Percentiles rank a stretch among this genome's conserved stretches.
Evolutionary conservation across 2,797 vertebrate genomes (phyloP).

Genomic region (Melanogrammus aeglefinus): DNA sequence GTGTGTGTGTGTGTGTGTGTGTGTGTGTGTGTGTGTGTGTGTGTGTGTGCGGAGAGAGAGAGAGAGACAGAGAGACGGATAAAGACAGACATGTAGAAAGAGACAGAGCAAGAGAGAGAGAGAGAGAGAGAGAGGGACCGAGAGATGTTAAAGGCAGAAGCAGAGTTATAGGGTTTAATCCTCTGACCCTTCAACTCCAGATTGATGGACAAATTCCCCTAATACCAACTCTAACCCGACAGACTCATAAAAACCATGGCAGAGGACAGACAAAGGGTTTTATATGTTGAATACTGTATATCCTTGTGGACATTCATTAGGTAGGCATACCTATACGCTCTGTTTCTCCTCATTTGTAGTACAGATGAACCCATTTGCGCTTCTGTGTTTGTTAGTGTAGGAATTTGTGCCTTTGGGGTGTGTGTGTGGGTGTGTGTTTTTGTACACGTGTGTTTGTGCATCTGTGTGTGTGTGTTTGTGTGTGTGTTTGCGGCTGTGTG

Average conservation of each 20-base stretch:
- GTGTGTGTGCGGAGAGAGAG: not conserved
- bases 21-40: not conserved
- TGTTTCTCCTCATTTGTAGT: not conserved
- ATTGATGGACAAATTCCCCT: conserved; percentile 22
- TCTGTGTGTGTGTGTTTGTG: not conserved
- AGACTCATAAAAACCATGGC: conserved; percentile 22
- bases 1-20: not conserved
- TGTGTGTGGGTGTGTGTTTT: not conserved
- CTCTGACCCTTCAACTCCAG: conserved; percentile 35
- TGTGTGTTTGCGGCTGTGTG: not conserved
- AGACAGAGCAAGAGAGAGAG: not conserved
- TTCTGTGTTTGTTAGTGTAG: not conserved
- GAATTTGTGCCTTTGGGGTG: not conserved
- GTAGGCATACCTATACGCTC: not conserved
- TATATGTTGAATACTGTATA: not conserved
- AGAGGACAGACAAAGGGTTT: conserved; percentile 24
- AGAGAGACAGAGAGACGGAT: conserved; percentile 46
- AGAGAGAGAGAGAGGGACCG: conserved; percentile 15
- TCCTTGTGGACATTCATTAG: not conserved
- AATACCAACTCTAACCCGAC: conserved; percentile 26
- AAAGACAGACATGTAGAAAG: too few species aligned
- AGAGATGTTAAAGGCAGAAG: conserved; percentile 16
- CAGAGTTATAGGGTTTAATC: conserved; percentile 22
- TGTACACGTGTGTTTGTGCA: not conserved
- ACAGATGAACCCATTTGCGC: not conserved